These are phyloP conservation scores for Neocrepidodera transversa DNA, from an alignment of 2,888 invertebrate genomes.

Conservation along the genomic window DNA sequence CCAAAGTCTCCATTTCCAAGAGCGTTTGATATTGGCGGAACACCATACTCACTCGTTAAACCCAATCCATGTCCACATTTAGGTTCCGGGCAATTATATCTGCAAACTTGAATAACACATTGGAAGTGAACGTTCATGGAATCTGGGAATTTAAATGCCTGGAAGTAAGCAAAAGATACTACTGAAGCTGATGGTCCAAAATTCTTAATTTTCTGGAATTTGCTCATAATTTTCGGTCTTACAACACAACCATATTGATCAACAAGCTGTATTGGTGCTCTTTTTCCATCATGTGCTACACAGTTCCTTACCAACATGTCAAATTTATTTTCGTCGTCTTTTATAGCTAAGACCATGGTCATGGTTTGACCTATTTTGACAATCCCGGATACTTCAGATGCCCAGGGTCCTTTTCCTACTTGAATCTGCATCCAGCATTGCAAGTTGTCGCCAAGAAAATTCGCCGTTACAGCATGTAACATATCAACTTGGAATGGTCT, in stretches of 20 bases:
- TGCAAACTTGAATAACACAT: slow-evolving; percentile 93
- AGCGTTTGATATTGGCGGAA: slow-evolving; percentile 63
- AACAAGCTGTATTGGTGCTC: slow-evolving; percentile 90
- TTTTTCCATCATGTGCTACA: slow-evolving; percentile 93
- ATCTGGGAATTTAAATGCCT: slow-evolving; percentile 96
- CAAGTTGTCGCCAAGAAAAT: slow-evolving; percentile 93
- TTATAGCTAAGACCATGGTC: slow-evolving; percentile 96
- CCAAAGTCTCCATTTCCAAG: slow-evolving; percentile 58
- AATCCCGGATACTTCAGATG: slow-evolving; percentile 94
- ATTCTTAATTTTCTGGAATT: slow-evolving; percentile 95
- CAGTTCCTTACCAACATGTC: slow-evolving; percentile 95
- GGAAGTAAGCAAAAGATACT: slow-evolving; percentile 94
- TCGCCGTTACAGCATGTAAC: slow-evolving; percentile 93
- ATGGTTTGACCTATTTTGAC: slow-evolving; percentile 96
- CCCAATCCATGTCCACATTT: slow-evolving; percentile 78
- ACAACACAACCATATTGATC: slow-evolving; percentile 94
- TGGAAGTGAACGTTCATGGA: slow-evolving; percentile 98
- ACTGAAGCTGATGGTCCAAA: slow-evolving; percentile 94
- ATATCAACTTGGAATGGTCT: slow-evolving; percentile 95
- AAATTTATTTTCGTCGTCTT: slow-evolving; percentile 95
- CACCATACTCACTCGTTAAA: slow-evolving; percentile 70
- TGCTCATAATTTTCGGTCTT: slow-evolving; percentile 92
- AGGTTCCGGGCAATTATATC: slow-evolving; percentile 92
- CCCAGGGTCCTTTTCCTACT: slow-evolving; percentile 96
- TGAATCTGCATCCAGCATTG: slow-evolving; percentile 99